Base-by-base conservation (phyloP, 1,140 invertebrate species). In the Polypedilum pembai region DNA sequence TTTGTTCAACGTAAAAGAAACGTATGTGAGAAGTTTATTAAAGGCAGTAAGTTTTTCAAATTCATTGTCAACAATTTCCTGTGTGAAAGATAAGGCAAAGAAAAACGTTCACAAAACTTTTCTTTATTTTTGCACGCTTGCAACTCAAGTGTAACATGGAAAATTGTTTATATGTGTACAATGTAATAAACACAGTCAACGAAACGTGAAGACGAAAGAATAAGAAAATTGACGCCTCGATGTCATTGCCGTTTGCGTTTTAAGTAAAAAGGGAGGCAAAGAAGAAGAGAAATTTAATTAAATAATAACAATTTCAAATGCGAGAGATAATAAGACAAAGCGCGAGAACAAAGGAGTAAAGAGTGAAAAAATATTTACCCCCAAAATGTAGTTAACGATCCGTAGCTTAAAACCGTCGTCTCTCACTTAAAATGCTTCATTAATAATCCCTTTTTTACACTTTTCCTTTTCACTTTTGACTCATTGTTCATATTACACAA, bases 381-480 rank as follows among this genome's bases (percentile, higher is more conserved):
- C 65, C 17, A 20, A 69, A 69, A 69, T 21, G 65, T 18, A 21
- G 17, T 18, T 21, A 69, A 18, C 65, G 65, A 69, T 69, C 65
- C 65, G 65, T 69, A 69, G 65, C 65, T 69, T 69, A 69, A 66
- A 69, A 56, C 15, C n/a, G 45, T 56, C 17, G 65, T 69, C 65
- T 56, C n/a, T 69, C 65, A 69, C 65, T 69, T 69, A 18, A 69
- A 69, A 69, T 69, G 65, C 65, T 69, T 69, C 65, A 69, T 69
- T 69, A 69, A 69, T 69, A 69, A 69, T 69, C 65, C 65, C 18
- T 69, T 69, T 69, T 21, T 20, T 69, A 18, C 65, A 66, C 65
- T 66, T 20, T n/a, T 18, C 65, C 18, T 69, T 5, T 69, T 69
- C 65, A 21, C 65, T 69, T 69, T 20, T 18, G 20, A 69, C 65